Evolutionary conservation across 1,140 invertebrate species (phyloP).

Genomic region (Caerostris darwini): DNA sequence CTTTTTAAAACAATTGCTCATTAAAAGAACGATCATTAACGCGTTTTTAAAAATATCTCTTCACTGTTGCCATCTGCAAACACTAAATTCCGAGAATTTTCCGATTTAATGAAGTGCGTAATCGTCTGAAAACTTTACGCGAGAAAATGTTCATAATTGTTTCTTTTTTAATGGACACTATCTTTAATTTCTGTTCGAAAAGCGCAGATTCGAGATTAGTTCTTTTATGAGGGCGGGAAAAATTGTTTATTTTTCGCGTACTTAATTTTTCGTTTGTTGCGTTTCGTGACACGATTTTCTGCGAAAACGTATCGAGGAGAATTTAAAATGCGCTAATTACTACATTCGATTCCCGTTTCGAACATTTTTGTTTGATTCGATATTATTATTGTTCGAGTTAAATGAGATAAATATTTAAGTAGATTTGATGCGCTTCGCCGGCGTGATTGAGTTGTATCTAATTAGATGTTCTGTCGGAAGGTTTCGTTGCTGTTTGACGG

Average conservation of each 20-base stretch:
- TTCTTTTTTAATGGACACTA: background rate
- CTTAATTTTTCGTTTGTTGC: background rate
- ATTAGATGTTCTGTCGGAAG: background rate
- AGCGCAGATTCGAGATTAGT: background rate
- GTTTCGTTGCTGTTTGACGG: background rate
- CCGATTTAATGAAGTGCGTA: slow-evolving; percentile 15
- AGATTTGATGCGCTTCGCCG: background rate
- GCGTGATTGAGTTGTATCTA: background rate
- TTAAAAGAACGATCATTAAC: background rate
- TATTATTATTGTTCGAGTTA: background rate
- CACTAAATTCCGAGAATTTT: background rate
- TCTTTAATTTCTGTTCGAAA: background rate
- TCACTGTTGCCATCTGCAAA: background rate
- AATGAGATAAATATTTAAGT: background rate
- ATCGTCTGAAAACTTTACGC: background rate
- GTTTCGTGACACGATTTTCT: background rate
- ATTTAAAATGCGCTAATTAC: background rate
- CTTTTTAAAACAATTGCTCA: background rate
- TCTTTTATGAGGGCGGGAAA: background rate
- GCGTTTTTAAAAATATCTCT: background rate
- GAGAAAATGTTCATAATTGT: too few relatives aligned
- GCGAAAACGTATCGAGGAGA: background rate
- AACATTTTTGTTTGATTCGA: background rate
- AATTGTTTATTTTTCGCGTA: background rate
- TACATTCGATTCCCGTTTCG: background rate